A percentile compares a stretch with the other conserved stretches of the same genome.
Evolutionary conservation across 2,888 invertebrate genomes (phyloP).

Genomic region (Agriotes lineatus): DNA sequence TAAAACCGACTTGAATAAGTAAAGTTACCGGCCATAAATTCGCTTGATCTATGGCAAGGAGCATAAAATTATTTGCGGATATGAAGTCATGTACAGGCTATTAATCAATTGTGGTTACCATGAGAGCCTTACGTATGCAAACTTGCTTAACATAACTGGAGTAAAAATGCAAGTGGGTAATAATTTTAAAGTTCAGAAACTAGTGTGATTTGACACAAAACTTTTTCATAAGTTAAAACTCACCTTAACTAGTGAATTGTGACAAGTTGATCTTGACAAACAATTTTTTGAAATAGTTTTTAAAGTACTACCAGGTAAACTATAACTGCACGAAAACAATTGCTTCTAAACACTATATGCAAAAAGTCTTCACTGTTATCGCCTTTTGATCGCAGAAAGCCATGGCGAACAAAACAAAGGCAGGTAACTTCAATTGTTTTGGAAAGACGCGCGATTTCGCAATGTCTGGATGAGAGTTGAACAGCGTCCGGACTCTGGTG

Average conservation of each 20-base stretch:
- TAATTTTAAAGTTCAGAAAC: no score
- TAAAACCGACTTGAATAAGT: neutral
- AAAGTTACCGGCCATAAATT: neutral
- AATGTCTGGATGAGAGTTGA: slow-evolving; percentile 5
- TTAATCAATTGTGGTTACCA: no score
- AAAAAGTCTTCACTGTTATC: neutral
- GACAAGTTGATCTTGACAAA: neutral
- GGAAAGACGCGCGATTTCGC: slow-evolving; percentile 14
- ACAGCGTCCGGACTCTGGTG: slow-evolving; percentile 39
- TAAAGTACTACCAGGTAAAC: neutral
- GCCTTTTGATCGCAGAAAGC: neutral
- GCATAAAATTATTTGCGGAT: neutral
- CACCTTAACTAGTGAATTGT: slow-evolving; percentile 5
- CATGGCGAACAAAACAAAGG: neutral
- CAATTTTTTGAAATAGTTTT: neutral
- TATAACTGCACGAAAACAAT: no score
- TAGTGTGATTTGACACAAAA: no score
- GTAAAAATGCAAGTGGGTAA: no score
- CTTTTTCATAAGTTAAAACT: slow-evolving; percentile 9
- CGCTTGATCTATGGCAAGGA: neutral
- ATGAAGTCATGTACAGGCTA: neutral
- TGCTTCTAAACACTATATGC: no score
- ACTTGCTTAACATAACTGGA: no score
- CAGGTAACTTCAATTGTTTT: neutral
- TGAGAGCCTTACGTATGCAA: no score